These are phyloP conservation scores for Gymnocheta viridis DNA, from an alignment of 2,888 invertebrate species.

Conservation along the genomic window DNA sequence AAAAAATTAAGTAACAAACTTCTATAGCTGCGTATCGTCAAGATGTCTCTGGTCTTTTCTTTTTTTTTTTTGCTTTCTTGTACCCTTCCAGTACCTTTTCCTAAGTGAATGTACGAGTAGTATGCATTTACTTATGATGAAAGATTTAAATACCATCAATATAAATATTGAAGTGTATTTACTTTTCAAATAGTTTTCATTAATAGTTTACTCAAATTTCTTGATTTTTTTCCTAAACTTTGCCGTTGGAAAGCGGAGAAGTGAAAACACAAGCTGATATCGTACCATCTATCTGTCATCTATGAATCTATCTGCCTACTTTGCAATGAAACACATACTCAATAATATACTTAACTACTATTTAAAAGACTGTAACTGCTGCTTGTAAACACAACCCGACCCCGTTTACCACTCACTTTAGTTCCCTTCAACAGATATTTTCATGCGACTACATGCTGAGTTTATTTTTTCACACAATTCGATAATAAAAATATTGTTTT, in stretches of 20 bases:
- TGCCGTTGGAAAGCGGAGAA: neutral
- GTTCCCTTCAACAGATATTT: neutral
- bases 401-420: neutral
- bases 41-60: no score
- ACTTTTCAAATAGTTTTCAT: slow-evolving; percentile 17
- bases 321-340: slow-evolving; percentile 29
- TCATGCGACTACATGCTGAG: neutral
- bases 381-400: neutral
- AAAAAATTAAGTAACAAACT: no score
- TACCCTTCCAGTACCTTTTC: neutral
- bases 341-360: slow-evolving; percentile 35
- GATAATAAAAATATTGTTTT: slow-evolving; percentile 1
- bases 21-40: no score
- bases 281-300: neutral
- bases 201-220: slow-evolving; percentile 40
- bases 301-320: neutral
- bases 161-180: slow-evolving; percentile 23
- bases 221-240: neutral
- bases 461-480: slow-evolving; percentile 18
- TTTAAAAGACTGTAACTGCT: neutral
- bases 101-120: neutral
- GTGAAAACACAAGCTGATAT: neutral
- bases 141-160: slow-evolving; percentile 11
- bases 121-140: neutral
- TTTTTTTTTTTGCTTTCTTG: neutral